A percentile compares a stretch with the other conserved stretches of the same genome.
These are phyloP conservation scores for Drosophila monieri DNA, from an alignment of 2,888 invertebrate genomes.

Conservation along the genomic window DNA sequence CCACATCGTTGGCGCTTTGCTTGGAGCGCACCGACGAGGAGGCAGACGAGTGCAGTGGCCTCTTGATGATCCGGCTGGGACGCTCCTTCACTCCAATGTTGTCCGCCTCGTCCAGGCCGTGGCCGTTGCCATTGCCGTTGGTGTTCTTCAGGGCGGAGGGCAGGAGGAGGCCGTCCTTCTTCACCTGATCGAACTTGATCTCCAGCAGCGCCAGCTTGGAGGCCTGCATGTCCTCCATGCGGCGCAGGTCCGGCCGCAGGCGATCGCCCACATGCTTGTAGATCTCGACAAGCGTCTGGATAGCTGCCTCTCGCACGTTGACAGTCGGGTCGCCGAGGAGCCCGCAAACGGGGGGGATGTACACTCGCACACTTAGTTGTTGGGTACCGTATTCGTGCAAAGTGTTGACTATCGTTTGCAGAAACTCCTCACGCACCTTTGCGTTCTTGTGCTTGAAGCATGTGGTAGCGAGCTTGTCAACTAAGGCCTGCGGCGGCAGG, in stretches of 20 bases:
- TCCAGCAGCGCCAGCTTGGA: conserved; percentile 89
- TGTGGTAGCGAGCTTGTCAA: conserved; percentile 89
- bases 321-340: conserved; percentile 94
- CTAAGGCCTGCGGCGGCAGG: conserved; percentile 87
- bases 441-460: conserved; percentile 94
- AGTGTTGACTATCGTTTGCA: conserved; percentile 92
- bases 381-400: conserved; percentile 95
- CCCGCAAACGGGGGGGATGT: conserved; percentile 92
- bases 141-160: conserved; percentile 86
- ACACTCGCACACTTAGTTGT: conserved; percentile 91
- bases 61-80: conserved; percentile 84
- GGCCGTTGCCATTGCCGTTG: conserved; percentile 68
- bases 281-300: conserved; percentile 93
- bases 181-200: conserved; percentile 94
- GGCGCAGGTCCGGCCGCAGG: conserved; percentile 91
- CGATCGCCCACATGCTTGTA: conserved; percentile 96
- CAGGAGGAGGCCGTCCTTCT: conserved; percentile 90
- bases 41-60: conserved; percentile 81
- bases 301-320: conserved; percentile 94
- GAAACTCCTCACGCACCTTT: conserved; percentile 95
- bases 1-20: conserved; percentile 62
- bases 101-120: conserved; percentile 84
- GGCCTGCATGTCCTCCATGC: conserved; percentile 90
- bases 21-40: conserved; percentile 79
- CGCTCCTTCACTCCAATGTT: conserved; percentile 81